Base-by-base conservation (phyloP, 2,888 invertebrate genomes). In the Drosophila picticornis region DNA sequence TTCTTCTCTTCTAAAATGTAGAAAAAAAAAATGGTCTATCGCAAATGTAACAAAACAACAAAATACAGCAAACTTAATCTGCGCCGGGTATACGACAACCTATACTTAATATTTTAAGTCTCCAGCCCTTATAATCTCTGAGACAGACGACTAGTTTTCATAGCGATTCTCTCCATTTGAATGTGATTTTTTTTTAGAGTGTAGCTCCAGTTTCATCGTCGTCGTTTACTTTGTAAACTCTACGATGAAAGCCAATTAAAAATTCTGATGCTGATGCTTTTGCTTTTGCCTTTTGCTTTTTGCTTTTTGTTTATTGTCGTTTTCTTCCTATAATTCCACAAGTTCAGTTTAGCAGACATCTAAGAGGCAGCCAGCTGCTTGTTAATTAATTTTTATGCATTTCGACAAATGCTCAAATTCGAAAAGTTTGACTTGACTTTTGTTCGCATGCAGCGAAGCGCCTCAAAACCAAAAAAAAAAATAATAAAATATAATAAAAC, bases 311-410 rank as follows among this genome's bases (percentile, higher is more conserved):
- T 50, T 52, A 53, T 66, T 63, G 58, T 38, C 50, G 46, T 58
- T 40, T 27, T 70, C 29, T 29, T 65, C 69, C 66, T 72, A 83
- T 77, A 78, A 78, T 77, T 77, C 71, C 77, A 36, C 58, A 68
- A 59, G 40, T 50, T 67, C 38, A 57, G 46, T 46, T 46, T 16
- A 52, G 51, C 74, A 59, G 62, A 25, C 46, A 58, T 43, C 32
- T 16, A 36, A 16, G 25, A 36, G 58, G 57, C 64, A 55, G 63
- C 84, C 16, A 34, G 22, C 53, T 66, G 79, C 74, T 84, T 84
- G 85, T 89, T 90, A 90, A 90, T 87, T 90, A 90, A 90, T 82
- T 84, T 90, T 87, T 80, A 90, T 90, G 90, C 90, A 90, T 80
- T 90, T 80, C 73, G 60, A 80, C 88, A 75, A 89, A 77, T 77